Conservation (phyloP, 2,113 vertebrate genomes). For the Elephas maximus region DNA sequence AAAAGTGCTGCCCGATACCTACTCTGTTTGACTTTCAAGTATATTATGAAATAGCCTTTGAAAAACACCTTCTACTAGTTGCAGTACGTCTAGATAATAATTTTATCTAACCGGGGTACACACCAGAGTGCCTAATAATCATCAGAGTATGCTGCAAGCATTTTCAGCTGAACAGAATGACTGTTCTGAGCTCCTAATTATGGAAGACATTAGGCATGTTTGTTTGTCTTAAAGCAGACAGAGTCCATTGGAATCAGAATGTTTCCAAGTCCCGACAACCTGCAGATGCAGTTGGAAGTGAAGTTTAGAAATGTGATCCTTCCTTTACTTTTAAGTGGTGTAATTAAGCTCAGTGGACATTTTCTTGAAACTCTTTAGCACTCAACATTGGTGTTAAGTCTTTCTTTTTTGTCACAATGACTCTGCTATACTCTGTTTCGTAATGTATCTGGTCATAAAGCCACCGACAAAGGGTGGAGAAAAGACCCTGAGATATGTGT, state of each 20-base stretch:
- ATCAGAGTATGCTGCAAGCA: background rate
- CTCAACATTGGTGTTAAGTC: background rate
- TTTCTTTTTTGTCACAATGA: background rate
- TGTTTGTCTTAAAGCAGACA: background rate
- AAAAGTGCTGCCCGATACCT: background rate
- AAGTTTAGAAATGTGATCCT: background rate
- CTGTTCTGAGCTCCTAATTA: background rate
- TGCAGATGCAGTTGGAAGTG: background rate
- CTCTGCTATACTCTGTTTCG: background rate
- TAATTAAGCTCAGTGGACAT: background rate
- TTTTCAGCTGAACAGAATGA: background rate
- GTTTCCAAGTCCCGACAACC: background rate
- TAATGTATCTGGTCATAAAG: background rate
- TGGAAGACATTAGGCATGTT: background rate
- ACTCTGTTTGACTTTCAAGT: background rate
- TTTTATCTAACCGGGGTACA: background rate
- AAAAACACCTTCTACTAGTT: background rate
- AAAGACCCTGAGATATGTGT: background rate
- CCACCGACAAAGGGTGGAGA: background rate
- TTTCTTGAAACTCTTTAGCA: background rate
- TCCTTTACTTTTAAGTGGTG: background rate
- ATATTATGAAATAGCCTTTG: conserved; percentile 43
- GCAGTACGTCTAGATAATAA: background rate
- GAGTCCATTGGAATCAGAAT: background rate
- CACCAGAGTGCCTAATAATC: background rate